Evolutionary conservation across 2,888 invertebrate genomes (phyloP).

Genomic region (Sipha maydis): DNA sequence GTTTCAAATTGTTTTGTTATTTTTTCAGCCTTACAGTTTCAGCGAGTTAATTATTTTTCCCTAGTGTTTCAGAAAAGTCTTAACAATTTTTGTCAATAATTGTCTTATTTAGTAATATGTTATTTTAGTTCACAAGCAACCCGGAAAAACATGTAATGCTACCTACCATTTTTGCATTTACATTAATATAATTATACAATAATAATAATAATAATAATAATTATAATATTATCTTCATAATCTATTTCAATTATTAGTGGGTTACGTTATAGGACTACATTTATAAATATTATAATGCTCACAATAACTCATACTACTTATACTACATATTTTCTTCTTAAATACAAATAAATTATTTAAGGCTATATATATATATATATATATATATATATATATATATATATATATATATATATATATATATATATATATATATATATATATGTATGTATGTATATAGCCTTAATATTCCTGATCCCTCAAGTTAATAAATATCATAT

Average conservation of each 20-base stretch:
- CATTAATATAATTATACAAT: conserved; percentile 41
- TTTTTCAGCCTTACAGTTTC: conserved; percentile 62
- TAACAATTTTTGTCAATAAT: conserved; percentile 62
- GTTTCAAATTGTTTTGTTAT: conserved; percentile 62
- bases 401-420: conserved; percentile 20
- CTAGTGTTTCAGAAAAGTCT: conserved; percentile 62
- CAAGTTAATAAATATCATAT: conserved; percentile 51
- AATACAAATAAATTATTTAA: conserved; percentile 39
- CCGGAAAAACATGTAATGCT: conserved; percentile 62
- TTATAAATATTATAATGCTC: conserved; percentile 58
- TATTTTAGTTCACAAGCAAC: conserved; percentile 61
- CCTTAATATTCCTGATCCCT: conserved; percentile 59
- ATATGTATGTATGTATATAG: too few species aligned
- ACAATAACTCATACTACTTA: conserved; percentile 60
- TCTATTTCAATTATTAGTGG: conserved; percentile 55
- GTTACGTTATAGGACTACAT: conserved; percentile 50
- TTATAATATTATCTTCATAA: conserved; percentile 42
- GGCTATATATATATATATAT: conserved; percentile 10
- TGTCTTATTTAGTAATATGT: conserved; percentile 61
- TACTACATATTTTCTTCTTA: conserved; percentile 32
- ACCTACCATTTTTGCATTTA: conserved; percentile 45
- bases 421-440: conserved; percentile 28
- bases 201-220: conserved; percentile 34
- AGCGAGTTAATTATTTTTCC: conserved; percentile 62
- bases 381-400: conserved; percentile 25